phyloP scores from a whole-genome alignment of 1,140 invertebrate genomes.

The Chlorops oryzae region DNA sequence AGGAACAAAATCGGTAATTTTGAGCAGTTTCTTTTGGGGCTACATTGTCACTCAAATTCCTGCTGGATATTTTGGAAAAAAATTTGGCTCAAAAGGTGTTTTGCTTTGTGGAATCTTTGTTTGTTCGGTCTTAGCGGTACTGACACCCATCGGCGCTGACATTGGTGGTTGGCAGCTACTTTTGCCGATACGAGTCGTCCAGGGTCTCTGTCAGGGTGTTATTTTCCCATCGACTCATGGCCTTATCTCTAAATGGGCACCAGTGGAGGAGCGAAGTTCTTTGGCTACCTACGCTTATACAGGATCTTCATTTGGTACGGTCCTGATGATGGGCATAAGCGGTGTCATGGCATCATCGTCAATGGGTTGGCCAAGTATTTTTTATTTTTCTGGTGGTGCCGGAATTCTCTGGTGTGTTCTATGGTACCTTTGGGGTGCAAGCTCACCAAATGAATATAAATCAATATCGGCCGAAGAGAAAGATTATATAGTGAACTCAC shows the following conservation, averaged over 20 bases:
- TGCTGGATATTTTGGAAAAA: slow-evolving; percentile 37
- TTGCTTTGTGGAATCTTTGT: slow-evolving; percentile 55
- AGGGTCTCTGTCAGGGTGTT: slow-evolving; percentile 72
- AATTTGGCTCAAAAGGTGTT: slow-evolving; percentile 59
- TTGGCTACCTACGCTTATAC: slow-evolving; percentile 57
- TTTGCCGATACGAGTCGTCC: slow-evolving; percentile 58
- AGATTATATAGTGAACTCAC: slow-evolving; percentile 53
- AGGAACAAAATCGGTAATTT: slow-evolving; percentile 30
- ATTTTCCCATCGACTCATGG: slow-evolving; percentile 73
- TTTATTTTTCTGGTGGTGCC: slow-evolving; percentile 65
- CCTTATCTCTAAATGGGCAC: slow-evolving; percentile 52
- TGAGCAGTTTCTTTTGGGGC: slow-evolving; percentile 59
- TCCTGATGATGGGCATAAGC: slow-evolving; percentile 58
- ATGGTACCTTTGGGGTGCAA: slow-evolving; percentile 60
- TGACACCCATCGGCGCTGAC: slow-evolving; percentile 43
- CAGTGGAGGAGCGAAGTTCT: slow-evolving; percentile 54
- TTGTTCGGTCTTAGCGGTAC: slow-evolving; percentile 51
- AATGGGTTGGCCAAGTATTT: slow-evolving; percentile 70
- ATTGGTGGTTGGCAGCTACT: slow-evolving; percentile 56
- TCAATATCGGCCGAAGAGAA: slow-evolving; percentile 57
- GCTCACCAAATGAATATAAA: slow-evolving; percentile 57
- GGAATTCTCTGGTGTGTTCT: slow-evolving; percentile 56
- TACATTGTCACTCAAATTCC: slow-evolving; percentile 43
- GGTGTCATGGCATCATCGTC: slow-evolving; percentile 59
- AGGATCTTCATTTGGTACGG: slow-evolving; percentile 67